phyloP scores from a whole-genome alignment of 2,888 invertebrate genomes.

The Pterobdella sp. region DNA sequence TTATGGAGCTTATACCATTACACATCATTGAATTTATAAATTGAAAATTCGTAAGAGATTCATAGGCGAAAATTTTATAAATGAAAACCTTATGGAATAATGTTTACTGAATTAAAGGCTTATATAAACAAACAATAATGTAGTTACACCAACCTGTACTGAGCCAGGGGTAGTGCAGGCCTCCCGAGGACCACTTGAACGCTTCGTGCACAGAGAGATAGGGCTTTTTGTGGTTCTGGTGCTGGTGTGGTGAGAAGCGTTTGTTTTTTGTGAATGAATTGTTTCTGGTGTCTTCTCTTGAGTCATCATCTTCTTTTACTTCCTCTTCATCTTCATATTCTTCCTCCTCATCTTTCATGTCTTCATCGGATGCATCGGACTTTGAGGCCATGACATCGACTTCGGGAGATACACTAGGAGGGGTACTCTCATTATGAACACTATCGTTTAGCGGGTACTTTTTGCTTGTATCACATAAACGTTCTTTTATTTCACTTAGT shows the following conservation, averaged over 20 bases:
- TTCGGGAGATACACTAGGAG: neutral
- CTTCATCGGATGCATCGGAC: neutral
- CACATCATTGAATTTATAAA: no score
- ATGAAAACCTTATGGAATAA: no score
- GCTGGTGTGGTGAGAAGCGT: no score
- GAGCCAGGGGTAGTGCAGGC: conserved; percentile 26
- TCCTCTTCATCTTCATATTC: conserved; percentile 10
- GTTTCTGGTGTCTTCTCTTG: neutral
- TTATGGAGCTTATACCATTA: no score
- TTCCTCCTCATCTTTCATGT: conserved; percentile 4
- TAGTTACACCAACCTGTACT: conserved; percentile 10
- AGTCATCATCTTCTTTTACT: neutral
- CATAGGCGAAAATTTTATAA: no score
- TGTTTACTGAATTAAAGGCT: no score
- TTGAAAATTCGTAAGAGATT: no score
- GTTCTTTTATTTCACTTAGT: neutral
- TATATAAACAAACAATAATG: no score
- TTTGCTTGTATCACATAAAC: neutral
- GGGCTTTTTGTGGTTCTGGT: conserved; percentile 13
- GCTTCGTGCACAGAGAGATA: conserved; percentile 23
- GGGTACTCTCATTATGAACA: no score
- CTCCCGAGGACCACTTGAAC: conserved; percentile 22
- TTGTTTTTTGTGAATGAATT: neutral
- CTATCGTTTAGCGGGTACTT: no score
- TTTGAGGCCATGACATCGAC: conserved; percentile 9